A percentile compares a stretch with the other conserved stretches of the same genome.
phyloP scores from a whole-genome alignment of 2,888 invertebrate genomes.

The Platerodrilus igneus region DNA sequence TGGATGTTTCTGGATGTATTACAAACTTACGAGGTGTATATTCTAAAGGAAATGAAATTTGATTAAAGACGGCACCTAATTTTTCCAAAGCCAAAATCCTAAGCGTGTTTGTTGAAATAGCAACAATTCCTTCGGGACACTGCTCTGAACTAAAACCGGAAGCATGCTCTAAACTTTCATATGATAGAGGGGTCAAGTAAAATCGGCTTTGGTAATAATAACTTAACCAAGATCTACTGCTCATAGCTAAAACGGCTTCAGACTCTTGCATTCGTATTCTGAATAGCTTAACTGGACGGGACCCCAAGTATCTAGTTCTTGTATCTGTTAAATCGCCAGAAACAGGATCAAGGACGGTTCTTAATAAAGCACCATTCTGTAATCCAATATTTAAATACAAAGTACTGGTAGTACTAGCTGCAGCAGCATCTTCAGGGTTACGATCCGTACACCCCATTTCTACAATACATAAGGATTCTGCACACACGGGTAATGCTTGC shows the following conservation, averaged over 20 bases:
- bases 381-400: slow-evolving; percentile 95
- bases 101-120: slow-evolving; percentile 95
- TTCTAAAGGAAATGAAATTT: slow-evolving; percentile 86
- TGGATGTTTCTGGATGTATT: slow-evolving; percentile 85
- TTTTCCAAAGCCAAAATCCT: slow-evolving; percentile 97
- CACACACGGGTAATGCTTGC: slow-evolving; percentile 93
- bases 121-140: slow-evolving; percentile 97
- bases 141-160: slow-evolving; percentile 96
- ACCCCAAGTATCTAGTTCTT: slow-evolving; percentile 90
- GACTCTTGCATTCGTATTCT: slow-evolving; percentile 92
- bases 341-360: slow-evolving; percentile 92
- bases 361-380: slow-evolving; percentile 89
- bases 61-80: slow-evolving; percentile 97
- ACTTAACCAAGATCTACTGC: slow-evolving; percentile 95
- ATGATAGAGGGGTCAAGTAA: slow-evolving; percentile 92
- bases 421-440: slow-evolving; percentile 55
- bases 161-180: slow-evolving; percentile 95
- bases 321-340: slow-evolving; percentile 97
- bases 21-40: slow-evolving; percentile 95
- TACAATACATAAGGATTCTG: slow-evolving; percentile 95
- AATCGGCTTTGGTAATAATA: slow-evolving; percentile 97
- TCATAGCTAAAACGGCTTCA: slow-evolving; percentile 96
- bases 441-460: slow-evolving; percentile 77
- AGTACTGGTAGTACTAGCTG: slow-evolving; percentile 65
- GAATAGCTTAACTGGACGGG: slow-evolving; percentile 89